Conservation (phyloP, 2,888 invertebrate species). For the Amiota communis region DNA sequence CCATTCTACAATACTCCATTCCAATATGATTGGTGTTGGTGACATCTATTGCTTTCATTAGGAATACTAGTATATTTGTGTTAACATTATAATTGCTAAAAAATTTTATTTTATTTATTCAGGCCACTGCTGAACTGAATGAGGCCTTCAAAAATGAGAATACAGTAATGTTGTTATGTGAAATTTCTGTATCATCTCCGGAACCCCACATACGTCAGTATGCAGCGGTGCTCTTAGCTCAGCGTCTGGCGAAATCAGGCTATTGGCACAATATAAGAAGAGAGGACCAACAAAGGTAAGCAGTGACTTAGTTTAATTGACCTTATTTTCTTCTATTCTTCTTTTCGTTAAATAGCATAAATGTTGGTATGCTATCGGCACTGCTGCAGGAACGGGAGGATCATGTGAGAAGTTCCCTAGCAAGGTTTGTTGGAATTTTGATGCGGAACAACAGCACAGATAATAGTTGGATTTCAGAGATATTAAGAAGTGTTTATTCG, state of each 20-base stretch:
- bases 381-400: constrained; percentile 78
- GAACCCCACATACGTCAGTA: constrained; percentile 82
- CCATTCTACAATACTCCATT: not conserved
- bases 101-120: constrained; percentile 19
- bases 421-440: constrained; percentile 81
- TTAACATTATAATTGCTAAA: not conserved
- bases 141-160: constrained; percentile 81
- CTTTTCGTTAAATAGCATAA: constrained; percentile 76
- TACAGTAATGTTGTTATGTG: constrained; percentile 78
- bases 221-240: constrained; percentile 81
- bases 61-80: too few relatives aligned
- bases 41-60: too few relatives aligned
- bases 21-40: too few relatives aligned
- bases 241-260: constrained; percentile 78
- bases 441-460: constrained; percentile 81
- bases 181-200: constrained; percentile 77
- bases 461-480: constrained; percentile 68
- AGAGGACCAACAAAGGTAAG: constrained; percentile 74
- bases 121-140: constrained; percentile 81
- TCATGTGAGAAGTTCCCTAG: constrained; percentile 80
- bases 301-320: not conserved
- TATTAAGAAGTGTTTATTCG: constrained; percentile 69
- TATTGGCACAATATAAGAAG: constrained; percentile 79
- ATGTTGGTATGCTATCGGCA: constrained; percentile 77
- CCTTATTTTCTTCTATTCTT: not conserved